These are phyloP conservation scores for Hycleus cichorii DNA, from an alignment of 1,140 invertebrate genomes.

Conservation along the genomic window DNA sequence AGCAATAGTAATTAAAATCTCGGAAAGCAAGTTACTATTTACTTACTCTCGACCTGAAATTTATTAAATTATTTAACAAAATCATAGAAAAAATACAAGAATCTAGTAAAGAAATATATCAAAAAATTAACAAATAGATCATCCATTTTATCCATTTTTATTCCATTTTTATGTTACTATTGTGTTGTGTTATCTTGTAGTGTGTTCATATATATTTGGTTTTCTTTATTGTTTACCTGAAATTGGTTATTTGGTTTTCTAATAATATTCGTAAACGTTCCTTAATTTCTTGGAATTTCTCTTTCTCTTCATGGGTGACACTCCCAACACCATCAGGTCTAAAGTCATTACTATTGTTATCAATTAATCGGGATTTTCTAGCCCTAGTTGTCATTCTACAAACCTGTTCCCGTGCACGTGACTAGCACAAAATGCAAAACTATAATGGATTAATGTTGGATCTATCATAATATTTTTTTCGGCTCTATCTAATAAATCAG, in stretches of 20 bases:
- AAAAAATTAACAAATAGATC: too few species aligned
- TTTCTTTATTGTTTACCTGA: constrained; percentile 56
- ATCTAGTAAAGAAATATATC: too few species aligned
- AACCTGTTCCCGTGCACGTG: constrained; percentile 97
- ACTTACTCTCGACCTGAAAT: too few species aligned
- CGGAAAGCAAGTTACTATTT: too few species aligned
- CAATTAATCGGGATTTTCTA: constrained; percentile 34
- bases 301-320: constrained; percentile 94
- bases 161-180: too few species aligned
- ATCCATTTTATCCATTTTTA: too few species aligned
- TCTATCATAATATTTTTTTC: constrained; percentile 95
- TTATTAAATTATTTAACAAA: too few species aligned
- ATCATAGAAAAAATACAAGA: too few species aligned
- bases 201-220: too few species aligned
- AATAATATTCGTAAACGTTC: constrained; percentile 85
- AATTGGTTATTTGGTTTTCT: constrained; percentile 99
- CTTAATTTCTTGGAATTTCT: constrained; percentile 96
- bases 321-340: constrained; percentile 98
- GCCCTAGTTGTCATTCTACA: constrained; percentile 37
- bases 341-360: constrained; percentile 43
- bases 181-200: too few species aligned
- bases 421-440: constrained; percentile 97
- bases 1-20: too few species aligned
- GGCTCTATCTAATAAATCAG: constrained; percentile 89
- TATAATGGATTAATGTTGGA: constrained; percentile 96